Evolutionary conservation across 2,113 vertebrate genomes (phyloP).

Genomic region (Xiphophorus couchianus): DNA sequence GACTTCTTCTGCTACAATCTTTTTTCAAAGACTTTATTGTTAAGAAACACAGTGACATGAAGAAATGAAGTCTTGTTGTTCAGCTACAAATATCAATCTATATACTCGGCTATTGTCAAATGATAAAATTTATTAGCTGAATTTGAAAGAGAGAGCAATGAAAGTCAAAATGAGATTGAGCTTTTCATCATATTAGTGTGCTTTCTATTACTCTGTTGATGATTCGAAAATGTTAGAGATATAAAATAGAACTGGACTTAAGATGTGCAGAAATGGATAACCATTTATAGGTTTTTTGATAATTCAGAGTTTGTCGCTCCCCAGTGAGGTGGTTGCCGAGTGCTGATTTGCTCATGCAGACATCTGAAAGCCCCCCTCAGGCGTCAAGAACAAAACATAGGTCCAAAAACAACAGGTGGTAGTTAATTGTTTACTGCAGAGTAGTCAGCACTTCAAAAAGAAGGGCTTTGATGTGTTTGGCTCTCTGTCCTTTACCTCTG

Average conservation of each 20-base stretch:
- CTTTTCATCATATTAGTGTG: not conserved
- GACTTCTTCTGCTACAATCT: not conserved
- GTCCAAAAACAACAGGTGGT: slow-evolving; percentile 5
- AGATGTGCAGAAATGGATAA: slow-evolving; percentile 8
- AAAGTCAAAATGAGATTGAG: not conserved
- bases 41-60: slow-evolving; percentile 9
- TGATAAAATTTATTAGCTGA: not conserved
- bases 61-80: slow-evolving; percentile 5
- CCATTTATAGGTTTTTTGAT: slow-evolving; percentile 36
- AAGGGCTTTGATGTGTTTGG: slow-evolving; percentile 10
- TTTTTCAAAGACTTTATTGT: slow-evolving; percentile 11
- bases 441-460: slow-evolving; percentile 32
- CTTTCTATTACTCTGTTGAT: not conserved
- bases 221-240: not conserved
- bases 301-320: slow-evolving; percentile 36
- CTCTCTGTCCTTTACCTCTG: slow-evolving; percentile 1
- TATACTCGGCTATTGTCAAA: not conserved
- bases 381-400: slow-evolving; percentile 14
- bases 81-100: slow-evolving; percentile 6
- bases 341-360: slow-evolving; percentile 34
- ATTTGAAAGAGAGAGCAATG: not conserved
- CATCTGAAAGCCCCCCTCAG: slow-evolving; percentile 44
- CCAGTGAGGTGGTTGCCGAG: slow-evolving; percentile 41
- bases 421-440: slow-evolving; percentile 22
- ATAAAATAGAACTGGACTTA: not conserved